These are phyloP conservation scores for Fundulus diaphanus DNA, from an alignment of 2,797 vertebrate species.

Conservation along the genomic window DNA sequence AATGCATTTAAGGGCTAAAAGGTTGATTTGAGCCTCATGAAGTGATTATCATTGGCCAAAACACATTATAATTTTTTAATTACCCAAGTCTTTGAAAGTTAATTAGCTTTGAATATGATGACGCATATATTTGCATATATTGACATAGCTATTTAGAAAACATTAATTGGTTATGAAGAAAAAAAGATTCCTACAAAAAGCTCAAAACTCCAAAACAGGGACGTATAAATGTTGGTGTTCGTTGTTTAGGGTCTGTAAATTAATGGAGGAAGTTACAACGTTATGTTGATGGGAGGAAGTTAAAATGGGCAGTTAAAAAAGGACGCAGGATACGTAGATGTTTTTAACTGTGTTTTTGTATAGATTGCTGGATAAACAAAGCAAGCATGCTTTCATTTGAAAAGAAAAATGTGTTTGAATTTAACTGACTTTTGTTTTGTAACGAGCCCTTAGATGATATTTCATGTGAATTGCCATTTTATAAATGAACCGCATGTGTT, in stretches of 20 bases:
- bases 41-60: background rate
- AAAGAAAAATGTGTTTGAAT: background rate
- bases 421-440: background rate
- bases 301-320: background rate
- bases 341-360: background rate
- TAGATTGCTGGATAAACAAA: background rate
- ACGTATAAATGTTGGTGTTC: background rate
- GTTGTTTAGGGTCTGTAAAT: background rate
- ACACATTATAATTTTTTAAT: too few relatives aligned
- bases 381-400: background rate
- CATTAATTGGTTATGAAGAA: background rate
- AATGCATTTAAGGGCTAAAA: too few relatives aligned
- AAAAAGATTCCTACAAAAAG: background rate
- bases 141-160: background rate
- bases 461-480: background rate
- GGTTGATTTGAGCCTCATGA: background rate
- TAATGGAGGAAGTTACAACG: conserved; percentile 8
- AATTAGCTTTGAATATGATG: background rate
- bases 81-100: background rate
- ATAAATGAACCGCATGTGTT: background rate
- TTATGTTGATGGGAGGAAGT: conserved; percentile 11
- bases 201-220: background rate
- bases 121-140: background rate
- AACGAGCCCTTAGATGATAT: background rate
- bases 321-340: background rate